Base-by-base conservation (phyloP, 23 tunicate species). In the Phallusia fumigata region DNA sequence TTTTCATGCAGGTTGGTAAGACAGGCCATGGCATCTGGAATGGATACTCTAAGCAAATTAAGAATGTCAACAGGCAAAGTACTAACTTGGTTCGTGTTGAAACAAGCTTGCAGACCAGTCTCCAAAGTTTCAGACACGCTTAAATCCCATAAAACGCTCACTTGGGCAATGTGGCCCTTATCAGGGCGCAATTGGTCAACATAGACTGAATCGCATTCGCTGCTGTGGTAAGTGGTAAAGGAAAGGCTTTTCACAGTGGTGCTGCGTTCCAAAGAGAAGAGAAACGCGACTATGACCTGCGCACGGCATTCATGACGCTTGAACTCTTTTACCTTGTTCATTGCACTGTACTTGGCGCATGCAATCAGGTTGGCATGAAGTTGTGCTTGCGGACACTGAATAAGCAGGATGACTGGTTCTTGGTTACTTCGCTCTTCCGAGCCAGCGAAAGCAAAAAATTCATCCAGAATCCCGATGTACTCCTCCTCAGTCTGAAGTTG, bases 351-450 rank as follows among this genome's bases (percentile, higher is more conserved):
- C 52, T 87, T 87, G 49, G 90, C 90, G 74, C 90, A 87, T 32
- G 84, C 85, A 19, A 87, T 74, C 35, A 87, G 58, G 34, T 81
- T 73, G 0, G 86, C 82, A 33, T 81, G 85, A 3, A 28, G 35
- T 81, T 87, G 90, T 18, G 85, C 85, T 22, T 85, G 89, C 0
- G 95, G 80, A 52, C 95, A 90, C 53, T 90, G 95, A 72, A 90
- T 82, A 35, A 90, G 72, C 58, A 90, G 51, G n/a, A 86, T 53
- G 31, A 53, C 58, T 22, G 81, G 33, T 22, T 47, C 44, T 18
- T 44, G 53, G 10, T 77, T 40, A 2, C 15, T 18, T 6, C 33
- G 33, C 58, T 77, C 58, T 32, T 47, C 44, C 33, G 33, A 36
- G 28, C 36, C 53, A 16, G 81, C 53, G 44, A 77, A 77, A 28